Conservation (phyloP, 1,140 invertebrate species). For the Meteorus sp. region DNA sequence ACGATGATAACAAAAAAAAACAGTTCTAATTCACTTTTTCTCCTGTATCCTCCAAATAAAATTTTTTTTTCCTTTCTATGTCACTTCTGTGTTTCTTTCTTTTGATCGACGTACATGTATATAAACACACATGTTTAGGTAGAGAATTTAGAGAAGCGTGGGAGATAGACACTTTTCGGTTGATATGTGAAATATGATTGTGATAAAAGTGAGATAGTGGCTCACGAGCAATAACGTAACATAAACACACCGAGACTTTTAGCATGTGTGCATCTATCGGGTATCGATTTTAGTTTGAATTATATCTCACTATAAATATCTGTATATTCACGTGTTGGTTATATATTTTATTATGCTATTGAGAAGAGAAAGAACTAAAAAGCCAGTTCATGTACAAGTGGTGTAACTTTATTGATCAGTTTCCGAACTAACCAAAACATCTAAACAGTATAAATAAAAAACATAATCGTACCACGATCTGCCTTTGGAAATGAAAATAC, state of each 20-base stretch:
- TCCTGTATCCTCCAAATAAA: too few species aligned
- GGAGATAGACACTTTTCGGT: not conserved
- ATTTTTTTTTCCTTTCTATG: too few species aligned
- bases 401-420: not conserved
- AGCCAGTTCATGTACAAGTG: not conserved
- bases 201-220: constrained; percentile 33
- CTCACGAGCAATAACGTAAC: constrained; percentile 34
- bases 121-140: too few species aligned
- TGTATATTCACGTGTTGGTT: not conserved
- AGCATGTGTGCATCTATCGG: constrained; percentile 40
- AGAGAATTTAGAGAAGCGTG: not conserved
- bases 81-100: too few species aligned
- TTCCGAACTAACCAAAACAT: too few species aligned
- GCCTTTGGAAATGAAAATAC: too few species aligned
- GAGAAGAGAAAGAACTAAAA: not conserved
- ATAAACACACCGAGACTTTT: constrained; percentile 39
- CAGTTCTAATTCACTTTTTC: too few species aligned
- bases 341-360: not conserved
- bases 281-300: constrained; percentile 46
- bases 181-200: constrained; percentile 19
- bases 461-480: too few species aligned
- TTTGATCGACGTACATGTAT: too few species aligned
- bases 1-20: too few species aligned
- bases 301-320: not conserved
- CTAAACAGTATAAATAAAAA: too few species aligned